Evolutionary conservation across 2,797 vertebrate species (phyloP), one percentile per base, ranked within the genome.

Genomic region (Phrynocephalus guinanensis): DNA sequence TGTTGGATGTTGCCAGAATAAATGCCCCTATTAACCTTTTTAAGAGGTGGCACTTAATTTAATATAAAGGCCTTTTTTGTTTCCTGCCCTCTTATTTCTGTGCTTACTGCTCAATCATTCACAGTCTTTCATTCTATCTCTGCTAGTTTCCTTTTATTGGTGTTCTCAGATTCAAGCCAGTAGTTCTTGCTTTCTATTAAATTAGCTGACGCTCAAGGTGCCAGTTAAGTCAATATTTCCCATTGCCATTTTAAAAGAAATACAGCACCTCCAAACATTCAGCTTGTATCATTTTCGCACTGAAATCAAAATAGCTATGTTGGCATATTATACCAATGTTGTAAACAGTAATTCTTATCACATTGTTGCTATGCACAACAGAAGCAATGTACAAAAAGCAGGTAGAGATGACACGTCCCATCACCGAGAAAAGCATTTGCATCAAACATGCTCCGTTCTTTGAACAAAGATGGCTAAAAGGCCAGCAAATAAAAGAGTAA

Each of bases 401-500:
- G 93, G 87, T 91, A 81, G 84, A 92, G 28, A 52, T 86, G 48
- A 30, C 72, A 72, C 89, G 91, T 92, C 79, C 67, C 75, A 2
- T 90, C 93, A 85, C 80, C 33, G 3, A 66, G 83, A 83, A 92
- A 75, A 85, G 91, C 88, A 67, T 83, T 82, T 79, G 92, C 63
- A 87, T 88, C 48, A 90, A 77, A 76, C 72, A 81, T 67, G 86
- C 87, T 86, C 79, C 22, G 85, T 89, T 11, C 75, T 86, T 22
- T 13, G 80, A 81, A 87, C 82, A 56, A 87, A 91, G 86, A 88
- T 84, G 91, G 91, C 82, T 81, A 92, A 91, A 95, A 83, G 93
- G 66, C 87, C n/a, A 87, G 85, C 72, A 86, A 90, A 95, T 92
- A 93, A 94, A 93, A 93, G 85, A 89, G 20, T 85, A 88, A 93